Base-by-base conservation (phyloP, 2,797 vertebrate species). In the Ambastaia sidthimunki region DNA sequence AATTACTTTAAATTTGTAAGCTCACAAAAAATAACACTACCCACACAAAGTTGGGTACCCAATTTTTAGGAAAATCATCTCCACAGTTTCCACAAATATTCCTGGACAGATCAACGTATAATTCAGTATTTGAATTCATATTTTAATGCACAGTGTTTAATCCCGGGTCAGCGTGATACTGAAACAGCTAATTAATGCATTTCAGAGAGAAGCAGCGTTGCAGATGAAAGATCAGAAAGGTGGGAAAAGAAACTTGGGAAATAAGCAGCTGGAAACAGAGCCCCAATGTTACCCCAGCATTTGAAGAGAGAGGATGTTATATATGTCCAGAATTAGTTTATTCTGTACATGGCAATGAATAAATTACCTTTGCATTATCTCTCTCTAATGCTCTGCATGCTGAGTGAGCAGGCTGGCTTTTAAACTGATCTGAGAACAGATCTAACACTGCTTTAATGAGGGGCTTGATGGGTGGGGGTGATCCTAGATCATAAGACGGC, bases 141-240 rank as follows among this genome's bases (percentile, higher is more conserved):
- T n/a, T 55, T 4, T n/a, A 55, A 55, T 6, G 1, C n/a, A 15
- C 16, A 31, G 41, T 72, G 77, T 52, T 74, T 78, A 83, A 74
- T 76, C 50, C 70, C 78, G 59, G 66, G 70, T 68, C 80, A 78
- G 44, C 15, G 57, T 82, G 68, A 74, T 80, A 50, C 74, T 65
- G 23, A 1, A 7, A 63, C 44, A 37, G 69, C 72, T 82, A 83
- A 84, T 87, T 82, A 83, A 86, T 82, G 74, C 78, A 78, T 71
- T 86, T 84, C 74, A 74, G 21, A n/a, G 15, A 57, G 41, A 41
- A 74, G 25, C 74, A 79, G 54, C 79, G 77, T 85, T 74, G 71
- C 28, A 41, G 11, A 70, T 52, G 66, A 50, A 59, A 52, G 25
- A 67, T 60, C 41, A 57, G 62, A 52, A 16, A 55, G 57, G 34